Percentiles rank a stretch among this genome's conserved stretches.
These are phyloP conservation scores for Sycophila texana DNA, from an alignment of 2,888 invertebrate genomes.

Conservation along the genomic window DNA sequence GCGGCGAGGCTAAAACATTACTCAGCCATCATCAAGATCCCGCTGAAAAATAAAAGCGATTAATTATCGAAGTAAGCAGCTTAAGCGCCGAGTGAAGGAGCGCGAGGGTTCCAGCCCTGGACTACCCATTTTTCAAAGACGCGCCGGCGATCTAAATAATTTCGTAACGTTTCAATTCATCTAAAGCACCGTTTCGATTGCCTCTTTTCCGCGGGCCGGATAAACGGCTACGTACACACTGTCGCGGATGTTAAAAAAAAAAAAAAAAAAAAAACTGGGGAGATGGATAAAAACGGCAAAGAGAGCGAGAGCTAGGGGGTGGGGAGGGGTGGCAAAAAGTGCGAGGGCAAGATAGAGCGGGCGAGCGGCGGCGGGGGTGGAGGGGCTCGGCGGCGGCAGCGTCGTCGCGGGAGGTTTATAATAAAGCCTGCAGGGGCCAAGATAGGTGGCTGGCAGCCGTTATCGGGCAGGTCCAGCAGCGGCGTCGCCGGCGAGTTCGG, in stretches of 20 bases:
- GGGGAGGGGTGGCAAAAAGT: conserved; percentile 38
- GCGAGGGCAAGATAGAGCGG: conserved; percentile 5
- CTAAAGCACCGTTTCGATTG: conserved; percentile 14
- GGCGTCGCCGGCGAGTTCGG: conserved; percentile 41
- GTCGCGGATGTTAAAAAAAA: not conserved
- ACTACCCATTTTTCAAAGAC: not conserved
- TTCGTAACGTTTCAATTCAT: not conserved
- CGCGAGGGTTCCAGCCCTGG: not conserved
- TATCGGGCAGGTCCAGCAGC: conserved; percentile 74
- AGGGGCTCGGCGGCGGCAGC: conserved; percentile 8
- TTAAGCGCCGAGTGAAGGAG: not conserved
- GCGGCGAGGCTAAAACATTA: not conserved
- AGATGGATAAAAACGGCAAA: conserved; percentile 1
- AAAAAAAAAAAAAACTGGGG: not conserved
- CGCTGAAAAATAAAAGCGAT: conserved; percentile 3
- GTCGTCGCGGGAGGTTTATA: conserved; percentile 69
- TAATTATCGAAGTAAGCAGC: conserved; percentile 33
- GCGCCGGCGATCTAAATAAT: conserved; percentile 10
- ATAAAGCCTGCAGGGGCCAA: conserved; percentile 75
- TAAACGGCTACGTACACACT: not conserved
- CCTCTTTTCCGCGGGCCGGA: conserved; percentile 10
- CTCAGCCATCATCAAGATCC: conserved; percentile 21
- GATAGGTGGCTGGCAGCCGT: conserved; percentile 72
- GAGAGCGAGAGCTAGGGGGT: conserved; percentile 3
- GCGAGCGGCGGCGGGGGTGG: conserved; percentile 34